Evolutionary conservation across 2,888 invertebrate genomes (phyloP).

Genomic region (Thymelicus acteon): DNA sequence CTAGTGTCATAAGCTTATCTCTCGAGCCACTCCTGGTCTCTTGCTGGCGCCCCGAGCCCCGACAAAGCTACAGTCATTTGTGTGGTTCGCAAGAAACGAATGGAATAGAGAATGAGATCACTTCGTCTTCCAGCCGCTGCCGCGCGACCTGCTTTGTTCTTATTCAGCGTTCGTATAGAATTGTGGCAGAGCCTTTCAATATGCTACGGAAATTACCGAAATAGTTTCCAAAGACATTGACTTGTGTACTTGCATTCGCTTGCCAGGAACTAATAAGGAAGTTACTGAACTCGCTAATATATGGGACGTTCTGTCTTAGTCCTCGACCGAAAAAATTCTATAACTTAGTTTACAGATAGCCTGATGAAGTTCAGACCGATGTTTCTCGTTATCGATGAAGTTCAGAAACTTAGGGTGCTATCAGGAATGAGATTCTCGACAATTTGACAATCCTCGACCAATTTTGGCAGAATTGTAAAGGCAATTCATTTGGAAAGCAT

Average conservation of each 20-base stretch:
- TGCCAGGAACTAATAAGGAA: not conserved
- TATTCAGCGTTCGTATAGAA: conserved; percentile 23
- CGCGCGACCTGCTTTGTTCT: conserved; percentile 32
- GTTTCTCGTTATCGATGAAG: too few species aligned
- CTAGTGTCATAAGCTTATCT: not conserved
- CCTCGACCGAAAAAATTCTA: not conserved
- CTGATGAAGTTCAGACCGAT: too few species aligned
- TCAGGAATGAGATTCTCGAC: too few species aligned
- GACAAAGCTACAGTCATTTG: conserved; percentile 58
- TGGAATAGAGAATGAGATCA: conserved; percentile 74
- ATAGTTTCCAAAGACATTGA: conserved; percentile 3
- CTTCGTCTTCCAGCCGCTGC: conserved; percentile 53
- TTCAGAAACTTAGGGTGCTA: too few species aligned
- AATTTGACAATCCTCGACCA: too few species aligned
- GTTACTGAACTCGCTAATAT: not conserved
- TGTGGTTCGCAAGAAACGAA: conserved; percentile 67
- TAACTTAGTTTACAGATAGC: not conserved
- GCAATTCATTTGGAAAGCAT: too few species aligned
- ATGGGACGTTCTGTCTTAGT: not conserved
- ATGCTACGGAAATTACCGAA: conserved; percentile 18
- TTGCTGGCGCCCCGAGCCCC: conserved; percentile 10
- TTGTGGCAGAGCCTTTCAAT: conserved; percentile 16
- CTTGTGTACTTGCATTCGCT: not conserved
- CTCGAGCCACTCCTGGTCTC: not conserved
- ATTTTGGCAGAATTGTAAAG: too few species aligned